phyloP scores from a whole-genome alignment of 2,113 vertebrate species.

The Meleagris gallopavo region DNA sequence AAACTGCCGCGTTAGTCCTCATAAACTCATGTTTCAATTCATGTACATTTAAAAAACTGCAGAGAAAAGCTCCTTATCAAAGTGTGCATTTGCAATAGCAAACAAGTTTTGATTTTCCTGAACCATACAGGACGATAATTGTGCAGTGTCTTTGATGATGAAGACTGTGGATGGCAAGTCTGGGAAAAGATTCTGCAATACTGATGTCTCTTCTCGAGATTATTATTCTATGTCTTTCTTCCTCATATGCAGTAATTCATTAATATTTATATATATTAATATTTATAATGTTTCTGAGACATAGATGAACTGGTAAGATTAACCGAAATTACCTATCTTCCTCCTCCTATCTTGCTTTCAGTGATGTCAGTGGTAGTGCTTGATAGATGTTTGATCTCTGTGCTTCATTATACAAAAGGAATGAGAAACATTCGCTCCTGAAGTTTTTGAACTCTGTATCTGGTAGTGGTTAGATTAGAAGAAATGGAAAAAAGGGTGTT shows the following conservation, averaged over 20 bases:
- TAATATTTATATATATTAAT: constrained; percentile 33
- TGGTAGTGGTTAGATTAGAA: background rate
- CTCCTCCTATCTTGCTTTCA: background rate
- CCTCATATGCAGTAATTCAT: constrained; percentile 40
- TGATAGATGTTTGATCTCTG: constrained; percentile 4
- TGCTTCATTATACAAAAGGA: background rate
- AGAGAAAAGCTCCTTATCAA: background rate
- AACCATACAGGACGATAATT: background rate
- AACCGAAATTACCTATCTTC: constrained; percentile 31
- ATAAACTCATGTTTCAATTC: background rate
- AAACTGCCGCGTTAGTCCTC: background rate
- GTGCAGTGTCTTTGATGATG: constrained; percentile 12
- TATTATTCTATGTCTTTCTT: background rate
- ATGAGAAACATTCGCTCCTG: background rate
- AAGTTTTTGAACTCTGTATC: background rate
- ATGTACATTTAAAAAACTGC: background rate
- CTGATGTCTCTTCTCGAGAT: background rate
- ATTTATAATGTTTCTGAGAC: constrained; percentile 31
- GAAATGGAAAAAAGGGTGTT: background rate
- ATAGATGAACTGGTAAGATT: constrained; percentile 5
- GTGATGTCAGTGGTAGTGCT: background rate
- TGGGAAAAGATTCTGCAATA: background rate
- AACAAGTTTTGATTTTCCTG: background rate
- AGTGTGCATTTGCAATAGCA: constrained; percentile 9
- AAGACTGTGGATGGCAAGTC: background rate